A percentile compares a stretch with the other conserved stretches of the same genome.
Conservation (phyloP, 2,888 invertebrate species). For the Cerceris ruficornis region DNA sequence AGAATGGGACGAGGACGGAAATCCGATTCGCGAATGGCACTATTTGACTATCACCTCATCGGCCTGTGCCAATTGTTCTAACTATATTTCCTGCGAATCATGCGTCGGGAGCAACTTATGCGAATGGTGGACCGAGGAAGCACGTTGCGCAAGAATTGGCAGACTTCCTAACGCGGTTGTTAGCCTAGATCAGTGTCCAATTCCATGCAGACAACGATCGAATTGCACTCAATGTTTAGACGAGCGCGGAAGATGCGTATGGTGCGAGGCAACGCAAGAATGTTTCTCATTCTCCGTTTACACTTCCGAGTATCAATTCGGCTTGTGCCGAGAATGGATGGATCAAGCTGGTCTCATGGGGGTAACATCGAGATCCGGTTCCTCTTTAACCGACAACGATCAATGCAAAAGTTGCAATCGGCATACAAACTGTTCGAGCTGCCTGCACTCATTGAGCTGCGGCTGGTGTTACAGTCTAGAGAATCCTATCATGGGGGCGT, state of each 20-base stretch:
- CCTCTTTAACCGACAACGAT: conserved; percentile 81
- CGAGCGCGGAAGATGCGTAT: conserved; percentile 94
- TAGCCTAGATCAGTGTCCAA: conserved; percentile 87
- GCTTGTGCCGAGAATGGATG: conserved; percentile 95
- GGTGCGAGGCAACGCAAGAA: conserved; percentile 96
- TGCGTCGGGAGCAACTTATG: conserved; percentile 90
- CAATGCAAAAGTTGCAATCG: conserved; percentile 92
- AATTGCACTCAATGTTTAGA: conserved; percentile 93
- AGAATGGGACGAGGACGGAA: conserved; percentile 83
- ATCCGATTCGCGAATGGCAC: conserved; percentile 86
- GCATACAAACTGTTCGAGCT: conserved; percentile 89
- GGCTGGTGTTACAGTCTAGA: conserved; percentile 96
- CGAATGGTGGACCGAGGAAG: conserved; percentile 96
- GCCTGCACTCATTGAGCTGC: conserved; percentile 92
- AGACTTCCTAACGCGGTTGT: conserved; percentile 87
- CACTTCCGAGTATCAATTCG: conserved; percentile 96
- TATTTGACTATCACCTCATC: conserved; percentile 92
- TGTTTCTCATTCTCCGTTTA: conserved; percentile 98
- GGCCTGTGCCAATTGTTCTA: conserved; percentile 93
- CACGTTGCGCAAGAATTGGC: conserved; percentile 91
- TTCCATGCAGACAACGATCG: conserved; percentile 89
- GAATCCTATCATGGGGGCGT: conserved; percentile 93
- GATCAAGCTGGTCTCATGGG: conserved; percentile 87
- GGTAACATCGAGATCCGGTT: conserved; percentile 76
- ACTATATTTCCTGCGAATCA: conserved; percentile 93